Conservation (phyloP, 2,888 invertebrate species). For the Chrysolina oricalcia region DNA sequence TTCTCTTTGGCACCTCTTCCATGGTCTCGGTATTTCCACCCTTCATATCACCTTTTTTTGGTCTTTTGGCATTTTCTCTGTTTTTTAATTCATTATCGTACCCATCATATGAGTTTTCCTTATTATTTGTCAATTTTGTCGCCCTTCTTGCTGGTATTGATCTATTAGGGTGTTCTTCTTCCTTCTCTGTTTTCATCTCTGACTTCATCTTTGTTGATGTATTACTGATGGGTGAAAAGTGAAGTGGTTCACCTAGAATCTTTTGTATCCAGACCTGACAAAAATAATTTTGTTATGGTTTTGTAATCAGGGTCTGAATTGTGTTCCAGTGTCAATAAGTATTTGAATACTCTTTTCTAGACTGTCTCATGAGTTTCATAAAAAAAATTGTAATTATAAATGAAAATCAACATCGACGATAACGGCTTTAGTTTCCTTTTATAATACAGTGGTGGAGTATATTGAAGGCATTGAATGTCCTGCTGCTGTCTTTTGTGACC, state of each 20-base stretch:
- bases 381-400: too few species aligned
- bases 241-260: slow-evolving; percentile 76
- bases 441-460: too few species aligned
- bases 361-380: too few species aligned
- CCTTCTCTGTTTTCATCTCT: slow-evolving; percentile 8
- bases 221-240: slow-evolving; percentile 70
- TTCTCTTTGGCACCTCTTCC: slow-evolving; percentile 54
- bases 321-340: slow-evolving; percentile 80
- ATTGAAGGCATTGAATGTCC: too few species aligned
- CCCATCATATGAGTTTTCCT: slow-evolving; percentile 11
- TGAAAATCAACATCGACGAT: too few species aligned
- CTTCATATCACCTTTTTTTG: slow-evolving; percentile 26
- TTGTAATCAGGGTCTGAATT: slow-evolving; percentile 84
- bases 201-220: slow-evolving; percentile 42
- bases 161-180: background rate
- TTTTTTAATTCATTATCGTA: slow-evolving; percentile 24
- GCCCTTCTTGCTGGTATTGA: background rate
- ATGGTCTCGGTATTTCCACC: slow-evolving; percentile 55
- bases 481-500: too few species aligned
- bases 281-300: slow-evolving; percentile 80
- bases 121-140: slow-evolving; percentile 27
- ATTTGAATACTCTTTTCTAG: too few species aligned
- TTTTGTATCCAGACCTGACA: slow-evolving; percentile 77
- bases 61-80: slow-evolving; percentile 23
- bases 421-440: too few species aligned